phyloP scores from a whole-genome alignment of 2,888 invertebrate genomes.

The Andrena hattorfiana region DNA sequence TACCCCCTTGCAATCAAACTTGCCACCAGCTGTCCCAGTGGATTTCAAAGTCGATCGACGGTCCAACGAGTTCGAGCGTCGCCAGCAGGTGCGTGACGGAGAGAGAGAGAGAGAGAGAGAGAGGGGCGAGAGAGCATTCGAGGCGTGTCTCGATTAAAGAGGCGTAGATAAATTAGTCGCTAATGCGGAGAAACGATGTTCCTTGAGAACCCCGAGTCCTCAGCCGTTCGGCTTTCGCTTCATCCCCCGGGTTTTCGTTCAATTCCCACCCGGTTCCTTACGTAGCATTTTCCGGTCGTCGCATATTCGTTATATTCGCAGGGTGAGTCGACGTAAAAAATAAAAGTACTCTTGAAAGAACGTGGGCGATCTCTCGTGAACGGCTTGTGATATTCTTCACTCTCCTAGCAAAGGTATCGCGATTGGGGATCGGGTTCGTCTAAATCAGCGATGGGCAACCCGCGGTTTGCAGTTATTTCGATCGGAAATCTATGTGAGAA shows the following conservation, averaged over 20 bases:
- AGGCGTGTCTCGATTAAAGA: background rate
- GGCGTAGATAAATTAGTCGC: constrained; percentile 32
- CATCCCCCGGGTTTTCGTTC: constrained; percentile 44
- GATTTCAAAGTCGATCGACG: constrained; percentile 2
- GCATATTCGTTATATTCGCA: constrained; percentile 53
- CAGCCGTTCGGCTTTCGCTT: constrained; percentile 43
- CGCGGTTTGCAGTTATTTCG: background rate
- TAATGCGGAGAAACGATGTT: constrained; percentile 64
- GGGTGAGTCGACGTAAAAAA: constrained; percentile 73
- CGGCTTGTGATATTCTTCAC: background rate
- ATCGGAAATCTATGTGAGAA: background rate
- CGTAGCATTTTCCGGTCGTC: constrained; percentile 52
- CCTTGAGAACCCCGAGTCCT: constrained; percentile 59
- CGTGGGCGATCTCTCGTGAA: background rate
- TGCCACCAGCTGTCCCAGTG: background rate
- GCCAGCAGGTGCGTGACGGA: constrained; percentile 4
- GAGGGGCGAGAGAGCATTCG: background rate
- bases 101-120: background rate
- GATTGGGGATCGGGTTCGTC: background rate
- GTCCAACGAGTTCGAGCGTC: constrained; percentile 7
- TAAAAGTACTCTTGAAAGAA: constrained; percentile 68
- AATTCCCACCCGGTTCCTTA: constrained; percentile 42
- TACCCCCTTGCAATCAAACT: background rate
- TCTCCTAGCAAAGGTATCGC: background rate
- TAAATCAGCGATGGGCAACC: too few relatives aligned